Evolutionary conservation across 2,113 vertebrate species (phyloP).

Genomic region (Microcebus griseorufus): DNA sequence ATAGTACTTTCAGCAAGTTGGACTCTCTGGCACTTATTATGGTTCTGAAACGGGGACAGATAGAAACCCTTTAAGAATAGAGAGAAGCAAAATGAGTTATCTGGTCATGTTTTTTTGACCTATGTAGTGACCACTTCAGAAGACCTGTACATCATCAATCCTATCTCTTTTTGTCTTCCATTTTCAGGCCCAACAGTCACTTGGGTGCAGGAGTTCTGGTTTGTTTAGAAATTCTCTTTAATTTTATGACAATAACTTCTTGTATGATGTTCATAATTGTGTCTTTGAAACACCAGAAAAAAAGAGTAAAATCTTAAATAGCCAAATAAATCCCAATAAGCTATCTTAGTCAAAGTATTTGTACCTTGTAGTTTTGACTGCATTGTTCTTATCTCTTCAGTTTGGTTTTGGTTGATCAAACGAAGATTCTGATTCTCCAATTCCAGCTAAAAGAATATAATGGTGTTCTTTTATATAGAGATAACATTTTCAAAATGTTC

Average conservation of each 20-base stretch:
- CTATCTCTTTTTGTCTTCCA: background rate
- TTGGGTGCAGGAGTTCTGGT: background rate
- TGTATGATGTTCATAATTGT: background rate
- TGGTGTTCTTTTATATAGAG: conserved; percentile 54
- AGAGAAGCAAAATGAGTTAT: background rate
- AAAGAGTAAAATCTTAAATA: conserved; percentile 12
- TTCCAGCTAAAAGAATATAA: conserved; percentile 91
- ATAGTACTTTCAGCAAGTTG: background rate
- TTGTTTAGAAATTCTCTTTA: background rate
- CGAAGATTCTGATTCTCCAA: conserved; percentile 93
- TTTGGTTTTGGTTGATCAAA: conserved; percentile 93
- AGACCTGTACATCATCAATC: background rate
- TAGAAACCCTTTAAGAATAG: background rate
- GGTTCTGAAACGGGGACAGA: background rate
- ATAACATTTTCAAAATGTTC: conserved; percentile 50
- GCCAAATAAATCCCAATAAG: background rate
- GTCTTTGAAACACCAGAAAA: background rate
- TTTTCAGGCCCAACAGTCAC: background rate
- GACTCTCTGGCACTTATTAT: background rate
- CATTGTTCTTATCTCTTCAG: conserved; percentile 90
- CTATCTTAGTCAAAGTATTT: background rate
- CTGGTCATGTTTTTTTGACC: background rate
- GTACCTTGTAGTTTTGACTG: conserved; percentile 93
- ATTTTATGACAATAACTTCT: background rate
- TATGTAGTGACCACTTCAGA: background rate